A percentile compares a stretch with the other conserved stretches of the same genome.
These are phyloP conservation scores for Onthophagus taurus DNA, from an alignment of 1,140 invertebrate species.

Conservation along the genomic window DNA sequence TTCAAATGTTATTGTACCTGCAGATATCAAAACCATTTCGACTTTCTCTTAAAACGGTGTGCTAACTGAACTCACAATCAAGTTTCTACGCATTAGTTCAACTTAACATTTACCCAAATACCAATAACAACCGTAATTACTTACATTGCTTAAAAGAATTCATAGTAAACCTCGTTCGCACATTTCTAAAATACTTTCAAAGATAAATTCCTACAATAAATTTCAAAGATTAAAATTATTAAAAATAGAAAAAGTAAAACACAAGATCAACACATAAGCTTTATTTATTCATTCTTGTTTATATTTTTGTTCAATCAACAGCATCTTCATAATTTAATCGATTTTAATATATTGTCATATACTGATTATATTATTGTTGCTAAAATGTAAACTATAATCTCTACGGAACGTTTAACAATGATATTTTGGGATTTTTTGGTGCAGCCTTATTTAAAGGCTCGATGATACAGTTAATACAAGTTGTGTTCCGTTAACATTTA, in stretches of 20 bases:
- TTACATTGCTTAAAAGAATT: not conserved
- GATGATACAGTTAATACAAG: slow-evolving; percentile 1
- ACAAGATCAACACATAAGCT: slow-evolving; percentile 29
- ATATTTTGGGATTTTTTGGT: not conserved
- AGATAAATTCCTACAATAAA: too few species aligned
- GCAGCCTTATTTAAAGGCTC: not conserved
- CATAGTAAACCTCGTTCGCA: not conserved
- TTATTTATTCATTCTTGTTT: too few species aligned
- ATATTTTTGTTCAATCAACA: slow-evolving; percentile 25
- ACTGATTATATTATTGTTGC: slow-evolving; percentile 31
- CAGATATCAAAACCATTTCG: too few species aligned
- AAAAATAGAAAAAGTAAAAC: slow-evolving; percentile 4
- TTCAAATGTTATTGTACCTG: too few species aligned
- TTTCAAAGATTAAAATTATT: too few species aligned
- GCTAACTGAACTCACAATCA: too few species aligned
- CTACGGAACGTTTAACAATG: not conserved
- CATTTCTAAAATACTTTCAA: too few species aligned
- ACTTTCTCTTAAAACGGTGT: too few species aligned
- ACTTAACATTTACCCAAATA: too few species aligned
- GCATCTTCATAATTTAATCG: slow-evolving; percentile 21
- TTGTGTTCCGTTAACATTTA: slow-evolving; percentile 13
- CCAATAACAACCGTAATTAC: slow-evolving; percentile 1
- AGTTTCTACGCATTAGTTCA: too few species aligned
- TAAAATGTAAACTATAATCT: slow-evolving; percentile 16
- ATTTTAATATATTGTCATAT: slow-evolving; percentile 33